Percentiles rank a stretch among this genome's conserved stretches.
phyloP scores from a whole-genome alignment of 2,113 vertebrate genomes.

The Phalacrocorax aristotelis region DNA sequence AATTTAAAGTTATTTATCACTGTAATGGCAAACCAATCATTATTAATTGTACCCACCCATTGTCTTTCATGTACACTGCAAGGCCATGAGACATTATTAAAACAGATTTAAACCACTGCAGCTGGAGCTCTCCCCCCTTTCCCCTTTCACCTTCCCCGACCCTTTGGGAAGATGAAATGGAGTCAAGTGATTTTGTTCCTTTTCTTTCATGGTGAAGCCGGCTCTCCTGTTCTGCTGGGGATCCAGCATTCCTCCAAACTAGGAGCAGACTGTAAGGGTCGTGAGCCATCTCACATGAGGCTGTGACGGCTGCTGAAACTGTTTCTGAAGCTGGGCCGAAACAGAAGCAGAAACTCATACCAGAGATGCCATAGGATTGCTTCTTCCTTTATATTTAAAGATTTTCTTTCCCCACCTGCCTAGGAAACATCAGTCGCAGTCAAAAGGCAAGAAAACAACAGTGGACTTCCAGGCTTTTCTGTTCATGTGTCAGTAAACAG shows the following conservation, averaged over 20 bases:
- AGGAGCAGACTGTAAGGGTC: conserved; percentile 35
- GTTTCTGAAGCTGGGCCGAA: conserved; percentile 21
- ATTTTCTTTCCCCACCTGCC: conserved; percentile 61
- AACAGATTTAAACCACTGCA: conserved; percentile 53
- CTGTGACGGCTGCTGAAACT: neutral
- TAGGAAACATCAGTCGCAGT: conserved; percentile 54
- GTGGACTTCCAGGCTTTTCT: conserved; percentile 67
- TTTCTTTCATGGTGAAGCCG: neutral
- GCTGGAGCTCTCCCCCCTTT: conserved; percentile 45
- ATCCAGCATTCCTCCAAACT: conserved; percentile 70
- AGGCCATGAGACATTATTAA: conserved; percentile 64
- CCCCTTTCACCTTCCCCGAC: conserved; percentile 46
- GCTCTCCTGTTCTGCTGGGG: conserved; percentile 46
- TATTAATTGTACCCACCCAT: conserved; percentile 49
- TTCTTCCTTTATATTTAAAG: conserved; percentile 65
- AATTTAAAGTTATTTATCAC: conserved; percentile 70
- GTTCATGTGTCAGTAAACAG: conserved; percentile 62
- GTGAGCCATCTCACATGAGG: conserved; percentile 7
- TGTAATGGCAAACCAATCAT: conserved; percentile 53
- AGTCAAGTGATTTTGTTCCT: conserved; percentile 50
- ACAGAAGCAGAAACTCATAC: neutral
- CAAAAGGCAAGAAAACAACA: conserved; percentile 65
- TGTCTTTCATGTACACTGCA: conserved; percentile 56
- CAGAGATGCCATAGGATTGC: conserved; percentile 22
- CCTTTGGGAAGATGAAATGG: conserved; percentile 61